Conservation (phyloP, 2,113 vertebrate species). For the Pteropus alecto region DNA sequence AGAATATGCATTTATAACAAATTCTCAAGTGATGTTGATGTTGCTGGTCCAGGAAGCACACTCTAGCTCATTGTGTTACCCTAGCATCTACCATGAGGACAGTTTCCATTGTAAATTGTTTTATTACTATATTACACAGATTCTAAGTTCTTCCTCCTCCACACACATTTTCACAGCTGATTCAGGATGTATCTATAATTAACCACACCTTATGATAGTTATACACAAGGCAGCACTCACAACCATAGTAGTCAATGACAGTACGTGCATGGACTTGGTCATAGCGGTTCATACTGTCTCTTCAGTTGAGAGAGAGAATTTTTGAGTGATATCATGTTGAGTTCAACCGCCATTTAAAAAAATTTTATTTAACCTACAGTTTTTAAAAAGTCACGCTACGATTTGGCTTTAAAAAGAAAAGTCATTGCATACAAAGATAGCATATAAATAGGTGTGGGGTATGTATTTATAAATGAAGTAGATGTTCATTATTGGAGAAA, state of each 20-base stretch:
- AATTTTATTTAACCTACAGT: not conserved
- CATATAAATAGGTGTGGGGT: not conserved
- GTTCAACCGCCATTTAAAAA: not conserved
- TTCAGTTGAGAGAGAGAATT: not conserved
- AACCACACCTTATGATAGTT: not conserved
- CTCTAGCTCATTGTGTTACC: not conserved
- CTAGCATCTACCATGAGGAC: not conserved
- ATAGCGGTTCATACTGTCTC: not conserved
- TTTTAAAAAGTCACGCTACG: not conserved
- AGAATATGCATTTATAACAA: not conserved
- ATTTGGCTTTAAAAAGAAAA: constrained; percentile 14
- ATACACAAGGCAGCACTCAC: not conserved
- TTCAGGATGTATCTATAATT: not conserved
- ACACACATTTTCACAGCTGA: not conserved
- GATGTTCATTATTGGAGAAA: not conserved
- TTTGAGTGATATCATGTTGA: not conserved
- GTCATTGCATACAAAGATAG: not conserved
- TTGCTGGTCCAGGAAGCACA: not conserved
- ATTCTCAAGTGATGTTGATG: not conserved
- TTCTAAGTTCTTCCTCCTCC: not conserved
- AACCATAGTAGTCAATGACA: not conserved
- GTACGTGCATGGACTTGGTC: not conserved
- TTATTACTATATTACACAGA: not conserved
- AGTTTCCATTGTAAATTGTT: not conserved
- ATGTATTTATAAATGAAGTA: not conserved